Base-by-base conservation (phyloP, 2,888 invertebrate genomes). In the Aspidapion aeneum region DNA sequence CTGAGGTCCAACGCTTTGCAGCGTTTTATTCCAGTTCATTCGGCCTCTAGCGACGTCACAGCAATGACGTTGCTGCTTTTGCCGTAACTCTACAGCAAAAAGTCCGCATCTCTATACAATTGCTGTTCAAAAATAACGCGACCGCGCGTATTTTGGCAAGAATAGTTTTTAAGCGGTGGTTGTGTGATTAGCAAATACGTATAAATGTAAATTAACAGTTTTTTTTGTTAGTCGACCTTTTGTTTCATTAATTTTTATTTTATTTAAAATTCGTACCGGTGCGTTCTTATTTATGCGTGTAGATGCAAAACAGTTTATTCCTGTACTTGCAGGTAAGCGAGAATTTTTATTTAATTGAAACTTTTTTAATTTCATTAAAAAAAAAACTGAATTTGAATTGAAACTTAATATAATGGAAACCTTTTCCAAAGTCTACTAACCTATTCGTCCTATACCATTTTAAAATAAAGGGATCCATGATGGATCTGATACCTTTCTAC, bases 281-380 rank as follows among this genome's bases (percentile, higher is more conserved):
- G 5, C 3, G 35, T 12, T 63, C 60, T 56, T 21, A 63, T 63
- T 60, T 60, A 63, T 63, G 64, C 50, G 52, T 61, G 59, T 64
- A 59, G 64, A 64, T 55, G 21, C 18, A 51, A 21, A 59, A 20
- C 64, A 64, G 58, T 20, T 64, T 19, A 9, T 51, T 22, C 35
- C 64, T 17, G 64, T 64, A 51, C 62, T 64, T 56, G 48, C 56
- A 18, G 59, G 64, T 64, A 64, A 64, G 64, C 62, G 7, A n/a
- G 49, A 12, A 48, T 48, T 48, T 48, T 48, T 48, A 48, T 48
- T 48, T 48, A n/a, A 48, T n/a, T n/a, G n/a, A 12, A 48, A 48
- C n/a, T 48, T 48, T 9, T 48, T 48, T 48, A n/a, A 48, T 48
- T 48, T 48, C n/a, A 12, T 48, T 9, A 48, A 48, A 48, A 48